Conservation (phyloP, 2,113 vertebrate genomes). For the Corapipo altera region DNA sequence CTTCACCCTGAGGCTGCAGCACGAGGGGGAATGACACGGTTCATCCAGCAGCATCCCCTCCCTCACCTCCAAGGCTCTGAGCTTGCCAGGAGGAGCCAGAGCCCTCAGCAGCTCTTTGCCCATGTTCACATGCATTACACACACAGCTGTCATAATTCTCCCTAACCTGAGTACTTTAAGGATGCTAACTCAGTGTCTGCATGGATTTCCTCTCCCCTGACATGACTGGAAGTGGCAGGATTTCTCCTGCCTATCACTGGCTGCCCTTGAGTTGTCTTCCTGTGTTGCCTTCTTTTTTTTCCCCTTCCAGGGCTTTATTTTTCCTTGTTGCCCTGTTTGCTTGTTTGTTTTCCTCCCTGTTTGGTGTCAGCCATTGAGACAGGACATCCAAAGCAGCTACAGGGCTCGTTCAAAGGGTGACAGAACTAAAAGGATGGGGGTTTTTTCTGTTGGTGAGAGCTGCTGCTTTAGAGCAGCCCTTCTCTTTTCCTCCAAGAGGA, state of each 20-base stretch:
- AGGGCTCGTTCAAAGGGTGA: background rate
- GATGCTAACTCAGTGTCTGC: background rate
- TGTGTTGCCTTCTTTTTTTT: background rate
- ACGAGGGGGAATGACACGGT: fast-evolving
- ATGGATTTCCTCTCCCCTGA: background rate
- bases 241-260: conserved; percentile 12
- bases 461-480: background rate
- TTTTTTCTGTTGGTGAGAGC: background rate
- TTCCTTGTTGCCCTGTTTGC: background rate
- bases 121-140: background rate
- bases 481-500: background rate
- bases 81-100: background rate
- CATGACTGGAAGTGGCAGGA: conserved; percentile 37
- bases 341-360: background rate
- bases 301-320: background rate
- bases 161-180: background rate
- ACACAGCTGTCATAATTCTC: background rate
- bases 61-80: background rate
- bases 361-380: background rate
- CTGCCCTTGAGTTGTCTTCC: conserved; percentile 59
- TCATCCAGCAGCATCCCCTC: background rate
- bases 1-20: background rate
- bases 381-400: background rate
- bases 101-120: background rate
- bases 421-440: background rate